Evolutionary conservation across 2,797 vertebrate species (phyloP).

Genomic region (Falco rusticolus): DNA sequence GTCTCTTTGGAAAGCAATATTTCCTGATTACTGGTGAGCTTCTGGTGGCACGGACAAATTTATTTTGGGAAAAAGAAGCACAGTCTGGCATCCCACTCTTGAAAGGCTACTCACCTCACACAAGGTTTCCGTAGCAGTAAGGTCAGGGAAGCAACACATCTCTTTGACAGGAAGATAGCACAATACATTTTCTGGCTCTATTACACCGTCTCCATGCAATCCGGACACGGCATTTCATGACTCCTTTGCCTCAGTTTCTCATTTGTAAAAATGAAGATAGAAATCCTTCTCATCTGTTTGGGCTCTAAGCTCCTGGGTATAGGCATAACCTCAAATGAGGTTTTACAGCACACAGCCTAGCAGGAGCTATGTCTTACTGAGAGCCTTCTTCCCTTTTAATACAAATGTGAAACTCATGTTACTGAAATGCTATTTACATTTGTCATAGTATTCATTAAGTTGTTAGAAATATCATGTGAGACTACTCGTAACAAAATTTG

Average conservation of each 20-base stretch:
- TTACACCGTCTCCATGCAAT: conserved; percentile 1
- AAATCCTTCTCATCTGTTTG: not conserved
- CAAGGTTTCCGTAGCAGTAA: conserved; percentile 38
- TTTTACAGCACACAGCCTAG: not conserved
- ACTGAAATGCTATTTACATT: not conserved
- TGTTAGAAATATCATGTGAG: not conserved
- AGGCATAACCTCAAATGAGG: not conserved
- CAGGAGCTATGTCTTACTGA: not conserved
- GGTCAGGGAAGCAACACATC: conserved; percentile 44
- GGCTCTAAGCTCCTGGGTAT: not conserved
- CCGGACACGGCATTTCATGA: conserved; percentile 8
- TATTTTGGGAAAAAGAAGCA: conserved; percentile 54
- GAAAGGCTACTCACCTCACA: conserved; percentile 44
- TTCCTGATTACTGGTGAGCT: conserved; percentile 34
- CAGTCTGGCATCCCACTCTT: conserved; percentile 2
- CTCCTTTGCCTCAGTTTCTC: conserved; percentile 54
- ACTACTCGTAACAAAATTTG: not conserved
- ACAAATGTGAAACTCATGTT: not conserved
- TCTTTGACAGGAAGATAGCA: conserved; percentile 50
- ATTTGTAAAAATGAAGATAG: conserved; percentile 35
- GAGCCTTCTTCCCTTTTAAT: not conserved
- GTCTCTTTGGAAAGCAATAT: conserved; percentile 5
- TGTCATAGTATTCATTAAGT: not conserved
- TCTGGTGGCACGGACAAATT: conserved; percentile 29
- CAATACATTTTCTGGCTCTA: conserved; percentile 34